phyloP scores from a whole-genome alignment of 2,113 vertebrate genomes.

The Saguinus midas region DNA sequence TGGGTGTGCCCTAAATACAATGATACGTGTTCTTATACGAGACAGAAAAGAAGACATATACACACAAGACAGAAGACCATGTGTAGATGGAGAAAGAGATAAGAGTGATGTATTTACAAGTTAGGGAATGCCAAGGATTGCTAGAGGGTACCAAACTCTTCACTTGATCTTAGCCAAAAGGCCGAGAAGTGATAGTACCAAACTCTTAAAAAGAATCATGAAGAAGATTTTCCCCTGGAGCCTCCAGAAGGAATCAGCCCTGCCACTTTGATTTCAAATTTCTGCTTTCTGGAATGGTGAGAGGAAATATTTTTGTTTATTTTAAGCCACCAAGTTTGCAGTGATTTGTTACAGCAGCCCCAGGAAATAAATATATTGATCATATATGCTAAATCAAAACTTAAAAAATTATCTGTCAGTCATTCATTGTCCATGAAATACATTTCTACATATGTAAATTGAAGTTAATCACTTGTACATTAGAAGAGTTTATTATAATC shows the following conservation, averaged over 20 bases:
- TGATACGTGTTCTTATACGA: background rate
- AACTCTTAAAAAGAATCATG: background rate
- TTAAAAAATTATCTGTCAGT: background rate
- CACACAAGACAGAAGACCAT: background rate
- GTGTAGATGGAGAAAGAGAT: background rate
- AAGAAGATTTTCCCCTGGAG: background rate
- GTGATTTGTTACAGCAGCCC: background rate
- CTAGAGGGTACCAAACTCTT: background rate
- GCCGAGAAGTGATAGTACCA: no score
- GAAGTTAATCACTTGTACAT: background rate
- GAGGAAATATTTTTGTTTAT: background rate
- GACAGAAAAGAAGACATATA: background rate
- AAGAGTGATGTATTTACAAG: background rate
- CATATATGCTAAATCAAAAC: background rate
- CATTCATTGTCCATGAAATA: background rate
- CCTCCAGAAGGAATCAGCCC: background rate
- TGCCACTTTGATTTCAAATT: background rate
- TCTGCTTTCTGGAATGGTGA: background rate
- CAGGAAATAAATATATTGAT: background rate
- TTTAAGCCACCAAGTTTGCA: background rate
- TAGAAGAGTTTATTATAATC: background rate
- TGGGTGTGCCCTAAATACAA: background rate
- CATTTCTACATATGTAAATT: background rate
- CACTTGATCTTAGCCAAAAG: no score
- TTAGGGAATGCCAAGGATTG: background rate